Percentiles rank a stretch among this genome's conserved stretches.
phyloP scores from a whole-genome alignment of 2,888 invertebrate genomes.

The Drosophila trichaetosa region DNA sequence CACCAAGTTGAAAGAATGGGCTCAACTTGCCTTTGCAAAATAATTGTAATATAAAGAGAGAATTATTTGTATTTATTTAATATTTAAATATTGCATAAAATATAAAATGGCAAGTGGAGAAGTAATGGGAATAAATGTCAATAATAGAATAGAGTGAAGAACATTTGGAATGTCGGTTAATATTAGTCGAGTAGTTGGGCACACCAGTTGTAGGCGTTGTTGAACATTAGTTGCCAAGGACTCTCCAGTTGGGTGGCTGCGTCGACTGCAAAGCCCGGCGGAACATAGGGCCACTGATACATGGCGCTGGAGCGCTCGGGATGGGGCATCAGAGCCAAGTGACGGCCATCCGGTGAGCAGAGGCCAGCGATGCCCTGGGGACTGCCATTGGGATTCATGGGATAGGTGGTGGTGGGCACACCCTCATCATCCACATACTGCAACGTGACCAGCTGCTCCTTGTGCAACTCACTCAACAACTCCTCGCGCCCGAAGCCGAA shows the following conservation, averaged over 20 bases:
- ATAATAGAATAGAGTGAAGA: not conserved
- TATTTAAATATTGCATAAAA: not conserved
- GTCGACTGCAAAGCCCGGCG: slow-evolving; percentile 84
- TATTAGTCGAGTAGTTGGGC: slow-evolving; percentile 14
- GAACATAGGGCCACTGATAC: slow-evolving; percentile 95
- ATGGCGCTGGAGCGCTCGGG: slow-evolving; percentile 96
- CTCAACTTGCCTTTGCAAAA: not conserved
- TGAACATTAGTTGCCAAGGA: slow-evolving; percentile 97
- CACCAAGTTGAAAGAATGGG: not conserved
- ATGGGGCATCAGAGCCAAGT: slow-evolving; percentile 99
- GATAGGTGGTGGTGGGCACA: slow-evolving; percentile 91
- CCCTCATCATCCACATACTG: slow-evolving; percentile 94
- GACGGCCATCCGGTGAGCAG: slow-evolving; percentile 95
- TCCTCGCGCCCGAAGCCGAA: slow-evolving; percentile 87
- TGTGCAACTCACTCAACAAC: slow-evolving; percentile 86
- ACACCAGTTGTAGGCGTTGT: slow-evolving; percentile 93
- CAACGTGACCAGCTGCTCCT: slow-evolving; percentile 89
- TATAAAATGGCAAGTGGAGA: not conserved
- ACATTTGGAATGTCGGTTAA: not conserved
- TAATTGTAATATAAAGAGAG: not conserved
- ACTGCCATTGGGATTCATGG: slow-evolving; percentile 98
- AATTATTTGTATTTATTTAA: slow-evolving; percentile 2
- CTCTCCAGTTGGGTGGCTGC: slow-evolving; percentile 86
- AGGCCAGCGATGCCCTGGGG: slow-evolving; percentile 94
- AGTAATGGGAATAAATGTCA: slow-evolving; percentile 3